These are phyloP conservation scores for Pseudochromis fuscus DNA, from an alignment of 2,797 vertebrate species.

Conservation along the genomic window DNA sequence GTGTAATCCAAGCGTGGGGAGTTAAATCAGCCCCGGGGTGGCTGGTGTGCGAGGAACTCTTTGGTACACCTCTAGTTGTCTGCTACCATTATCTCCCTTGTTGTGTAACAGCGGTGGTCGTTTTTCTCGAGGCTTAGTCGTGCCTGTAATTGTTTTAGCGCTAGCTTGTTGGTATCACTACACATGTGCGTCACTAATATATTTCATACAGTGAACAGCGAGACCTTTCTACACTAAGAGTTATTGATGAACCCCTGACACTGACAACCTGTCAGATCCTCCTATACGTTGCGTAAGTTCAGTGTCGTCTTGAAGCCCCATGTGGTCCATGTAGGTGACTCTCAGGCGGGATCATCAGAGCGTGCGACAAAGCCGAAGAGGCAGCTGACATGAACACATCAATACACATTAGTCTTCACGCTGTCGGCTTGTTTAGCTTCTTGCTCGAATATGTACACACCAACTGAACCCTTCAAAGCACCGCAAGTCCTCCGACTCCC, in stretches of 20 bases:
- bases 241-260: constrained; percentile 26
- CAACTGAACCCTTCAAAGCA: neutral
- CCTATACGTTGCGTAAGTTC: neutral
- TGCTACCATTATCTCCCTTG: constrained; percentile 42
- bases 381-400: constrained; percentile 65
- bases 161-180: constrained; percentile 12
- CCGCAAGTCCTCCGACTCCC: neutral
- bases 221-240: neutral
- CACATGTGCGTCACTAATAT: constrained; percentile 12
- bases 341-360: constrained; percentile 21
- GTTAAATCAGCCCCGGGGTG: constrained; percentile 59
- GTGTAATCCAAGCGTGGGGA: constrained; percentile 47
- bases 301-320: neutral
- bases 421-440: constrained; percentile 26
- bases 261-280: constrained; percentile 4
- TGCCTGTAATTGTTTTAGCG: constrained; percentile 58
- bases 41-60: constrained; percentile 56
- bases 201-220: neutral
- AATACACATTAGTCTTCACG: constrained; percentile 44
- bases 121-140: constrained; percentile 43
- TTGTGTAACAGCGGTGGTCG: constrained; percentile 38
- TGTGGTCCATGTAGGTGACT: constrained; percentile 13
- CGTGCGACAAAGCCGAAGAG: constrained; percentile 36
- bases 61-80: constrained; percentile 66
- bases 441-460: neutral